phyloP scores from a whole-genome alignment of 2,113 vertebrate genomes.

The Osmerus mordax region DNA sequence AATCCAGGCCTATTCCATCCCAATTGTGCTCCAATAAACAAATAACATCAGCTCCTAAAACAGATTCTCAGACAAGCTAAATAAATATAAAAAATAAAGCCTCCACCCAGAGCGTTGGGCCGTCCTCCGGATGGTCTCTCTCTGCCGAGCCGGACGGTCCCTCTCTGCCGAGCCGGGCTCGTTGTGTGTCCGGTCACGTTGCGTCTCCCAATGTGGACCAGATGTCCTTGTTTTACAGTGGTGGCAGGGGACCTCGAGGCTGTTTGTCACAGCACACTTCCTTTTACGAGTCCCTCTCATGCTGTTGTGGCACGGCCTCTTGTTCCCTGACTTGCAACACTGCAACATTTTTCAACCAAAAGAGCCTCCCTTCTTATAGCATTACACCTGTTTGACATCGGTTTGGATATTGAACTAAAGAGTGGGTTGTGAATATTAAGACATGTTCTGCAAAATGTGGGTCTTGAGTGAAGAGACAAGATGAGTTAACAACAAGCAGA shows the following conservation, averaged over 20 bases:
- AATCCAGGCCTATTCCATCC: too few relatives aligned
- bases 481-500: background rate
- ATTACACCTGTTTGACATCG: background rate
- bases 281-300: constrained; percentile 20
- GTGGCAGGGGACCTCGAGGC: constrained; percentile 35
- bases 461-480: background rate
- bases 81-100: too few relatives aligned
- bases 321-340: background rate
- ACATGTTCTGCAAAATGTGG: background rate
- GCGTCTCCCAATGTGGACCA: constrained; percentile 41
- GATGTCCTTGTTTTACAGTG: constrained; percentile 38
- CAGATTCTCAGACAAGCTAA: too few relatives aligned
- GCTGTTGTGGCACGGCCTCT: background rate
- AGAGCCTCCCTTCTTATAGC: constrained; percentile 42
- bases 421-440: background rate
- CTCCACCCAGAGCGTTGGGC: too few relatives aligned
- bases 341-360: constrained; percentile 2
- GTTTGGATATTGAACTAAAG: background rate
- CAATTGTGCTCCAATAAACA: too few relatives aligned
- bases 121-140: too few relatives aligned
- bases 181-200: constrained; percentile 41
- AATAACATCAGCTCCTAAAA: too few relatives aligned
- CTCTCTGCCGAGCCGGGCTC: constrained; percentile 6
- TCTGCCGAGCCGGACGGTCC: too few relatives aligned
- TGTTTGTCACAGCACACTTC: constrained; percentile 39